Conservation (phyloP, 2,797 vertebrate species). For the Sandelia bainsii region DNA sequence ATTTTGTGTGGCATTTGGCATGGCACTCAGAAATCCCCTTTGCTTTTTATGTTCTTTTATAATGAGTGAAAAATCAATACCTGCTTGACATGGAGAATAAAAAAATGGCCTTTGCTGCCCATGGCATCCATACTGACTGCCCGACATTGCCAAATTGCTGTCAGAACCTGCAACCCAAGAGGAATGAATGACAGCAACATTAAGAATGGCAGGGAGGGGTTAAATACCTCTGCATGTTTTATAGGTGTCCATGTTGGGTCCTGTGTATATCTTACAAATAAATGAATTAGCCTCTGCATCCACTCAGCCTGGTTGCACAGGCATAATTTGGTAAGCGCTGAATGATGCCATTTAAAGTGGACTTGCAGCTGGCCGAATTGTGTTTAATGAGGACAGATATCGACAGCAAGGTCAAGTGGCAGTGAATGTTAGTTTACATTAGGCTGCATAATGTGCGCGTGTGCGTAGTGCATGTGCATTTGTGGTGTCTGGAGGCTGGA, state of each 20-base stretch:
- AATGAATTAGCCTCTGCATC: conserved; percentile 64
- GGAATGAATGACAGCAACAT: conserved; percentile 79
- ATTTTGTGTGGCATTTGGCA: conserved; percentile 70
- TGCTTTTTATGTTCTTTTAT: conserved; percentile 71
- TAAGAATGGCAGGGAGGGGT: conserved; percentile 69
- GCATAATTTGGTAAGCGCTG: conserved; percentile 75
- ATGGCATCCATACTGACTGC: conserved; percentile 50
- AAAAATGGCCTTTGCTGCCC: conserved; percentile 70
- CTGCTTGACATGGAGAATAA: conserved; percentile 68
- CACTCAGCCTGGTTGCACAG: conserved; percentile 42
- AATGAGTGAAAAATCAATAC: conserved; percentile 81
- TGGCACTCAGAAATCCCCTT: conserved; percentile 59
- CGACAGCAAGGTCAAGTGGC: conserved; percentile 80
- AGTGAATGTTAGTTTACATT: conserved; percentile 78
- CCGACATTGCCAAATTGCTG: conserved; percentile 75
- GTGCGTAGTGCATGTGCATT: neutral
- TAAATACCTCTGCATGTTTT: conserved; percentile 76
- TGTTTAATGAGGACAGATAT: conserved; percentile 84
- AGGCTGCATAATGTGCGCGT: conserved; percentile 58
- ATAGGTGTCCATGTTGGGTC: conserved; percentile 68
- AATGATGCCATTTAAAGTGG: conserved; percentile 80
- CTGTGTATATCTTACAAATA: conserved; percentile 68
- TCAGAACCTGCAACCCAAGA: conserved; percentile 73
- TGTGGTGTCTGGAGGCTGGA: conserved; percentile 35
- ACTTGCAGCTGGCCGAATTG: conserved; percentile 63